A percentile compares a stretch with the other conserved stretches of the same genome.
phyloP scores from a whole-genome alignment of 2,797 vertebrate genomes.

The Moxostoma hubbsi region DNA sequence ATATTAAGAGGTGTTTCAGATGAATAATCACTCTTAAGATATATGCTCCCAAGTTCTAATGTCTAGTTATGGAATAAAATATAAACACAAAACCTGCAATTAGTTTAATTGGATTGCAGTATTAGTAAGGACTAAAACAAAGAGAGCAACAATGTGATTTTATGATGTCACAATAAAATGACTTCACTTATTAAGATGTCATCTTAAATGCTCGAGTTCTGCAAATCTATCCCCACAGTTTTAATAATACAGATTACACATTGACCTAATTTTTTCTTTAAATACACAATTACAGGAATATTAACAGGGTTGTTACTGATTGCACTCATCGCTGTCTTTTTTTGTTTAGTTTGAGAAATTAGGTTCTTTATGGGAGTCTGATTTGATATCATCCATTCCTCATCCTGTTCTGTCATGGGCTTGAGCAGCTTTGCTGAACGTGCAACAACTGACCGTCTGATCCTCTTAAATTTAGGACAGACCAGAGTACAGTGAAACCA shows the following conservation, averaged over 20 bases:
- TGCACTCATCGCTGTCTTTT: too few species aligned
- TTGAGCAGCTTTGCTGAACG: too few species aligned
- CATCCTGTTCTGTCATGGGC: too few species aligned
- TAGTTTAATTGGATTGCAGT: constrained; percentile 65
- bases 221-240: constrained; percentile 46
- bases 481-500: not conserved
- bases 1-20: constrained; percentile 72
- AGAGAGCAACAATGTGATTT: constrained; percentile 56
- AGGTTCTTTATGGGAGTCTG: too few species aligned
- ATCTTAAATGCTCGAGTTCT: constrained; percentile 52
- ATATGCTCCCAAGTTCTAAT: constrained; percentile 63
- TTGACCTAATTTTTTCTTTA: not conserved
- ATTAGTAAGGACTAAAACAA: constrained; percentile 66
- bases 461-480: too few species aligned
- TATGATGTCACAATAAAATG: constrained; percentile 58
- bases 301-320: too few species aligned
- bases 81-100: constrained; percentile 64
- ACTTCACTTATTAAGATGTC: constrained; percentile 60
- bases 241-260: constrained; percentile 23
- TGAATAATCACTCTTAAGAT: constrained; percentile 71
- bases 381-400: too few species aligned
- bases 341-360: too few species aligned
- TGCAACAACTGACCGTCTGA: too few species aligned
- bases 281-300: not conserved
- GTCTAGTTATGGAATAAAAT: constrained; percentile 68